Percentiles rank a stretch among this genome's conserved stretches.
Evolutionary conservation across 2,113 vertebrate species (phyloP).

Genomic region (Aptenodytes patagonicus): DNA sequence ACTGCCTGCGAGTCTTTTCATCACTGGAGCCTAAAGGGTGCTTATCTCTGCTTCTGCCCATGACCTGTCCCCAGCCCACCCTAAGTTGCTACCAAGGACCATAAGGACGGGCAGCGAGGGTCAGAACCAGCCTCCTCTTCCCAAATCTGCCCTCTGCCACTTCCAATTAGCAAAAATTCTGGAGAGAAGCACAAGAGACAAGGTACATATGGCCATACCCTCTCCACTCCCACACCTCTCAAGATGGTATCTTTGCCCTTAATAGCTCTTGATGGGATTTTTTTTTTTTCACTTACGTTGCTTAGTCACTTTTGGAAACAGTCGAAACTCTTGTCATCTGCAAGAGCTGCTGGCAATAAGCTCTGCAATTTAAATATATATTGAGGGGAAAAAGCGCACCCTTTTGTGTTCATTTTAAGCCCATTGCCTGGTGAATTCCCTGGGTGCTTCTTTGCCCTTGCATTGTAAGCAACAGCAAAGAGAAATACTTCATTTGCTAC

Average conservation of each 20-base stretch:
- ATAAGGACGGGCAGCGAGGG: rapidly evolving
- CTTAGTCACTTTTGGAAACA: not conserved
- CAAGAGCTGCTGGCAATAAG: not conserved
- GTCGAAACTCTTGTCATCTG: not conserved
- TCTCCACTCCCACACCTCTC: not conserved
- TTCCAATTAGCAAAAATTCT: not conserved
- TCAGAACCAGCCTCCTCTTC: not conserved
- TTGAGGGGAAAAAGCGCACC: rapidly evolving
- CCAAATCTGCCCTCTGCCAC: not conserved
- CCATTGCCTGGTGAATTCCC: not conserved
- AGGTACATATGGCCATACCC: not conserved
- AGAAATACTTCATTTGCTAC: not conserved
- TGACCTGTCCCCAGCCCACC: not conserved
- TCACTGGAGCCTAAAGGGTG: not conserved
- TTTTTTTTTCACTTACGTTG: not conserved
- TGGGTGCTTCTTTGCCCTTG: not conserved
- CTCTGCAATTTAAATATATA: not conserved
- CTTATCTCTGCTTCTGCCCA: not conserved
- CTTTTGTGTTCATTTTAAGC: not conserved
- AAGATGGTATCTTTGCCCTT: conserved; percentile 1
- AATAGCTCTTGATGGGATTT: not conserved
- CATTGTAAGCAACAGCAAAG: not conserved
- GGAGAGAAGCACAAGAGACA: not conserved
- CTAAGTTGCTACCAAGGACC: not conserved
- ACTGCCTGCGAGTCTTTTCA: not conserved